Percentiles rank a stretch among this genome's conserved stretches.
Conservation (phyloP, 2,797 vertebrate genomes). For the Mormyrus proboscirostris region DNA sequence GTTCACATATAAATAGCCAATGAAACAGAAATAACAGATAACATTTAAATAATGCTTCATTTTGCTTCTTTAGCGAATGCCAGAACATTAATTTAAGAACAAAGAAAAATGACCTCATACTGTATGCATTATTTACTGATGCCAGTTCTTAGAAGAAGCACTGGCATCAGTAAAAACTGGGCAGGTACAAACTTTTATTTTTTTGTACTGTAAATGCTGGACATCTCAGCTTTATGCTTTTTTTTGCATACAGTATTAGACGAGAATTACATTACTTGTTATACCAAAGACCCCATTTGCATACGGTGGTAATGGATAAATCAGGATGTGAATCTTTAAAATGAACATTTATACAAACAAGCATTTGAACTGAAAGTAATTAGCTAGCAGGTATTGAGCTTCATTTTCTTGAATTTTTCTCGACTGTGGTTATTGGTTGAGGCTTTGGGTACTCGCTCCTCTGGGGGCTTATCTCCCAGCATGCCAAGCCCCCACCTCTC, state of each 20-base stretch:
- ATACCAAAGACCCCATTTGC: neutral
- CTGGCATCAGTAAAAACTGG: too few relatives aligned
- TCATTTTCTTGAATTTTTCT: neutral
- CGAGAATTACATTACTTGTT: neutral
- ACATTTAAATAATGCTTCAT: slow-evolving; percentile 60
- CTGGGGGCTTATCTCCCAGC: neutral
- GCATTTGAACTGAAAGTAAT: neutral
- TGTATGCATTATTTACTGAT: neutral
- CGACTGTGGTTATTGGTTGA: neutral
- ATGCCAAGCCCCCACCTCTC: neutral
- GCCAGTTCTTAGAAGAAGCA: neutral
- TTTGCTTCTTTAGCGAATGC: slow-evolving; percentile 62
- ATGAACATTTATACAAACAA: neutral
- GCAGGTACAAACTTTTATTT: neutral
- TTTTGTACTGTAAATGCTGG: neutral
- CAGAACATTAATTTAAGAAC: slow-evolving; percentile 18
- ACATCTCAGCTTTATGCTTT: neutral
- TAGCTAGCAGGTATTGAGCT: neutral
- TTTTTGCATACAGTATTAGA: neutral
- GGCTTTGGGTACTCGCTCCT: neutral
- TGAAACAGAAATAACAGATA: slow-evolving; percentile 59
- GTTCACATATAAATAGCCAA: slow-evolving; percentile 54
- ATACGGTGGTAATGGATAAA: neutral
- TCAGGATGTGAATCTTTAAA: neutral
- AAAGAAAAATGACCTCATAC: neutral